Base-by-base conservation (phyloP, 2,797 vertebrate species). In the Rhynchotus rufescens region DNA sequence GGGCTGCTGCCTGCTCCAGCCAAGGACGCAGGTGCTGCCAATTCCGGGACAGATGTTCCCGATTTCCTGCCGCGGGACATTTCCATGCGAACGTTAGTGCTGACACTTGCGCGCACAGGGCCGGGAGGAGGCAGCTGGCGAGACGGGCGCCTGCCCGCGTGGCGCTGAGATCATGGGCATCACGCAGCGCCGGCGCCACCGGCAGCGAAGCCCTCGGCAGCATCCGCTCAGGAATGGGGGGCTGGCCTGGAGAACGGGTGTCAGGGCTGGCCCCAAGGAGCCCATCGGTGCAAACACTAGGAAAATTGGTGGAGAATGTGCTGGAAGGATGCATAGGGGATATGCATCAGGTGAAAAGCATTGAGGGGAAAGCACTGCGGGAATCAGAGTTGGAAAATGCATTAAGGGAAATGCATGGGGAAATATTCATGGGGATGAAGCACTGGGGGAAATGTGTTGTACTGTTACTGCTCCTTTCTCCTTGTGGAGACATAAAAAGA, bases 1-100 rank as follows among this genome's bases (percentile, higher is more conserved):
- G 64, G 67, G 77, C 38, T 61, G 84, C 74, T 69, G 73, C 68
- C 77, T 51, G 59, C 83, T 61, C 52, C 82, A 69, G 54, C 68
- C 54, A 75, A 96, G 93, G 95, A 96, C 95, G 88, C 93, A 96
- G 93, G 95, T 95, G 95, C 86, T 73, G 26, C 45, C 73, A 66
- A 93, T 88, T 93, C 84, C 60, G 54, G 67, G 89, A 91, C 94
- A 95, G 93, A 89, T 82, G 67, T 88, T 89, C 71, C 92, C 89
- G 74, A 44, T 21, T 92, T 95, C 94, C 93, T 90, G 84, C 22
- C 23, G 28, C 6, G 44, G 89, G 71, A 71, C 79, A 69, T 20
- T 93, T 65, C 87, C 65, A 65, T 76, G 86, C 34, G 6, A 69
- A 42, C 59, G 62, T 66, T 88, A 84, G 90, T 81, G 85, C 84